These are phyloP conservation scores for Drosophila saltans DNA, from an alignment of 1,140 invertebrate genomes.

Conservation along the genomic window DNA sequence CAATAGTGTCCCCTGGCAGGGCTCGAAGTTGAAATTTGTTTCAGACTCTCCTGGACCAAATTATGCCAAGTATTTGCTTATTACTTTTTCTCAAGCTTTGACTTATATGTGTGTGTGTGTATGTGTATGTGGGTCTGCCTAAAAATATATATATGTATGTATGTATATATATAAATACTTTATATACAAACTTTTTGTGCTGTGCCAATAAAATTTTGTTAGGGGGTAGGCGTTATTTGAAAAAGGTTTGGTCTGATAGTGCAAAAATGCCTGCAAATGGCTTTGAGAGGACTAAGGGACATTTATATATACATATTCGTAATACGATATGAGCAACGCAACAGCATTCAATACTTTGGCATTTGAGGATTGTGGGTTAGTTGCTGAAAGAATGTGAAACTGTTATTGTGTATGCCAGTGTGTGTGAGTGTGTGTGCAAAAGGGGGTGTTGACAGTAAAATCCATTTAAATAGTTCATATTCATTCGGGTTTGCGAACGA, in stretches of 20 bases:
- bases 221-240: slow-evolving; percentile 67
- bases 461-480: slow-evolving; percentile 1
- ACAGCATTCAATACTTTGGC: slow-evolving; percentile 39
- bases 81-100: slow-evolving; percentile 53
- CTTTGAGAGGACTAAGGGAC: slow-evolving; percentile 22
- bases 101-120: neutral
- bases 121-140: neutral
- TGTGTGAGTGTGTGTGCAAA: neutral
- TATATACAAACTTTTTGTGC: slow-evolving; percentile 9
- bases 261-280: slow-evolving; percentile 68
- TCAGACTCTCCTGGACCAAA: slow-evolving; percentile 46
- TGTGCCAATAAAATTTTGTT: slow-evolving; percentile 57
- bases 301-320: slow-evolving; percentile 20
- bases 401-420: neutral
- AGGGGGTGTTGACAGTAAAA: slow-evolving; percentile 2
- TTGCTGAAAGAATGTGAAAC: slow-evolving; percentile 9
- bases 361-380: slow-evolving; percentile 32
- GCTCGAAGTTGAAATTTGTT: slow-evolving; percentile 35
- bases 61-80: slow-evolving; percentile 81
- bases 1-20: slow-evolving; percentile 61
- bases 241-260: slow-evolving; percentile 74
- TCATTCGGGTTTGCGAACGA: neutral
- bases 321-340: slow-evolving; percentile 35
- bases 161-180: neutral
- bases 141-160: neutral